phyloP scores from a whole-genome alignment of 2,888 invertebrate genomes.

The Stenotaenia linearis region DNA sequence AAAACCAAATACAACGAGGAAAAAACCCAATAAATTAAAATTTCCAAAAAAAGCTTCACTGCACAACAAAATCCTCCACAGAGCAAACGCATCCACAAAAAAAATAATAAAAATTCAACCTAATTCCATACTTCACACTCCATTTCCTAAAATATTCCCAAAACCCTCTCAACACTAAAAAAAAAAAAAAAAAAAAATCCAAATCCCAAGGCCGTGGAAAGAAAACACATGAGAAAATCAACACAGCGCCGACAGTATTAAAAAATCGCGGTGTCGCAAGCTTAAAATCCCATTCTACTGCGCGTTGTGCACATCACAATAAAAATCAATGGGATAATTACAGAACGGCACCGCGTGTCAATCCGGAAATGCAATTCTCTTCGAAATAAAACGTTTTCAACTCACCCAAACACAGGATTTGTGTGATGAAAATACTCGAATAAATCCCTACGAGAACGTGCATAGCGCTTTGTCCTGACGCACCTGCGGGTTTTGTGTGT shows the following conservation, averaged over 20 bases:
- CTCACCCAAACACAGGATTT: background rate
- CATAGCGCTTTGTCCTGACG: constrained; percentile 9
- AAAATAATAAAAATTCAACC: no score
- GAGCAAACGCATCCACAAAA: no score
- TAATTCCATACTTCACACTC: no score
- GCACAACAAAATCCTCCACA: no score
- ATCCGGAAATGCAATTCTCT: background rate
- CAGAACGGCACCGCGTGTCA: background rate
- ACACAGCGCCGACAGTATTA: background rate
- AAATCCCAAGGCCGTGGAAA: no score
- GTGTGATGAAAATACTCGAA: background rate
- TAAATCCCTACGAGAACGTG: constrained; percentile 9
- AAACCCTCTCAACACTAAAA: no score
- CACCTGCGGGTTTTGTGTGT: constrained; percentile 9
- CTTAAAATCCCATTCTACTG: background rate
- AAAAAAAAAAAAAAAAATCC: background rate
- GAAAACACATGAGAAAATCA: background rate
- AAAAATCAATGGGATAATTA: background rate
- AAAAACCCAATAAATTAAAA: background rate
- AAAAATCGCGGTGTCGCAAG: background rate
- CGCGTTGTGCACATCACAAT: background rate
- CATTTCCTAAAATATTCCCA: no score
- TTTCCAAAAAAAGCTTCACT: background rate
- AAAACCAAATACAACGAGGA: no score
- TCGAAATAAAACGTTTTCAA: background rate